Base-by-base conservation (phyloP, 2,113 vertebrate genomes). In the Microtus ochrogaster region DNA sequence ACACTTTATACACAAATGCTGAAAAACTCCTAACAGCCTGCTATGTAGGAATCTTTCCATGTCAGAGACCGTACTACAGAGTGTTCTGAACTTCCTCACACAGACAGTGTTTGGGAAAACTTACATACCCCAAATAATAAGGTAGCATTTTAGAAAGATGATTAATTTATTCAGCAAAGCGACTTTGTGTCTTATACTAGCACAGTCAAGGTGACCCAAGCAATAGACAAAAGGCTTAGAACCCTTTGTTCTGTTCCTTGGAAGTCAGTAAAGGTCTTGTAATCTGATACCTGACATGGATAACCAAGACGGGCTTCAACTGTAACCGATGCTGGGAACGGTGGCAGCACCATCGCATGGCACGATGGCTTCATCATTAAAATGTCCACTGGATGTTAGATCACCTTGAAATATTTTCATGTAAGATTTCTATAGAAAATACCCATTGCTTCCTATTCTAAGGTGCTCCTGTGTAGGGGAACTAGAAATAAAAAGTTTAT, bases 121-220 rank as follows among this genome's bases (percentile, higher is more conserved):
- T 4, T 63, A 52, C 55, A 92, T 88, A 17, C 30, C 87, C 94
- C 58, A 94, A 86, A 41, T 58, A 77, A 84, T 93, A 68, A 91
- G 61, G 63, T 49, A 4, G 24, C 72, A 63, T 91, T 90, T 94
- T 74, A 90, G 49, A 74, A 65, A 77, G 83, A n/a, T 17, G 33
- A 87, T 95, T 78, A 41, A 73, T 94, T 89, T 91, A 79, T 76
- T 95, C 58, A 88, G 21, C 76, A 93, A 65, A 63, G 41, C 39
- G 79, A 89, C n/a, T 93, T 94, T 83, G 83, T n/a, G 2, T 30
- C 73, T 73, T n/a, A 70, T 41, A 41, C 24, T 44, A 0, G 17
- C 63, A 83, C 94, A 94, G 44, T 66, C 94, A 72, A 95, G 73
- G 86, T 94, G 82, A 93, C 79, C 84, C 65, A 83, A 81, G 44